Evolutionary conservation across 2,113 vertebrate genomes (phyloP).

Genomic region (Podarcis cretensis): DNA sequence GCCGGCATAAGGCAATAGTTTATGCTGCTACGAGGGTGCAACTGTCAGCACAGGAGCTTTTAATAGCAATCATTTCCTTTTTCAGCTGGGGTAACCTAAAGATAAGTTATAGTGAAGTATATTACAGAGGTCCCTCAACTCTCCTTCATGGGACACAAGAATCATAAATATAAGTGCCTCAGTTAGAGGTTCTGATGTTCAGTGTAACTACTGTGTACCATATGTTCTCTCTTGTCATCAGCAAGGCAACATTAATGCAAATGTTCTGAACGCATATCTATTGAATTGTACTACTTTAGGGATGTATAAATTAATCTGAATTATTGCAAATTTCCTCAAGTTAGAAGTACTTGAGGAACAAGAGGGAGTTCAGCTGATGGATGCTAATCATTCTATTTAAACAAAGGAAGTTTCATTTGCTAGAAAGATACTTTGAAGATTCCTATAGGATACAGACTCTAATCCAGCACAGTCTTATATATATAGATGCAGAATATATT

Average conservation of each 20-base stretch:
- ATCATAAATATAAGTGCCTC: slow-evolving; percentile 39
- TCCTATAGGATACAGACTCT: slow-evolving; percentile 27
- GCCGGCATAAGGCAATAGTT: not conserved
- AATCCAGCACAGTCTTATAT: slow-evolving; percentile 8
- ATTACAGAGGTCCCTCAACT: slow-evolving; percentile 51
- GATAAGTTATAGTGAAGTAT: slow-evolving; percentile 45
- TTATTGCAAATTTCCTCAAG: slow-evolving; percentile 56
- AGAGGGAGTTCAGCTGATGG: slow-evolving; percentile 46
- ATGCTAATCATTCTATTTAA: slow-evolving; percentile 55
- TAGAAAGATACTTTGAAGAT: slow-evolving; percentile 40
- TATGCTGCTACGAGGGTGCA: not conserved
- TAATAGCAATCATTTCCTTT: not conserved
- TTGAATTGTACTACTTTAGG: slow-evolving; percentile 45
- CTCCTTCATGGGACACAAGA: slow-evolving; percentile 53
- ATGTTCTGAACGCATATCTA: slow-evolving; percentile 30
- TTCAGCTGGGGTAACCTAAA: not conserved
- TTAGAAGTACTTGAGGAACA: slow-evolving; percentile 56
- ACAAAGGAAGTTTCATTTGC: slow-evolving; percentile 46
- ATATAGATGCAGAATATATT: not conserved
- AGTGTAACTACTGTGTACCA: slow-evolving; percentile 33
- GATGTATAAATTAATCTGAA: slow-evolving; percentile 65
- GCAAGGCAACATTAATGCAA: slow-evolving; percentile 54
- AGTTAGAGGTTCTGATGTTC: slow-evolving; percentile 47
- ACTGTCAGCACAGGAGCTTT: not conserved
- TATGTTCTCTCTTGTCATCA: slow-evolving; percentile 40